These are phyloP conservation scores for Blastobasis lacticolella DNA, from an alignment of 2,888 invertebrate genomes.

Conservation along the genomic window DNA sequence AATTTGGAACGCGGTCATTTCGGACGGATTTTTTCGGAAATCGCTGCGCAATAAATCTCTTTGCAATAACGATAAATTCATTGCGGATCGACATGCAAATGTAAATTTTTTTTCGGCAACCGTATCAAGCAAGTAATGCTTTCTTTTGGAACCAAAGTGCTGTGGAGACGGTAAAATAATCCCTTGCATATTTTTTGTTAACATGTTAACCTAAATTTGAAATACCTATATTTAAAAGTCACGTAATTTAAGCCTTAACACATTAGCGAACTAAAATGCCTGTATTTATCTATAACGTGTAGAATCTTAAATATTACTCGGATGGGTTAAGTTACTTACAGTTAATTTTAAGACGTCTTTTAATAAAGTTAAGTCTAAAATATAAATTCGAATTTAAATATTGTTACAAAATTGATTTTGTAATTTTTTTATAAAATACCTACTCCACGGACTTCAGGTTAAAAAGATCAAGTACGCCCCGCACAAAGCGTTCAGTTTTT, in stretches of 20 bases:
- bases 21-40: conserved; percentile 61
- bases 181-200: too few species aligned
- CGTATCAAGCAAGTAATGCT: conserved; percentile 37
- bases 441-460: conserved; percentile 26
- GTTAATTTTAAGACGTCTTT: not conserved
- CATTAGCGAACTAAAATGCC: too few species aligned
- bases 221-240: too few species aligned
- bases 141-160: conserved; percentile 34
- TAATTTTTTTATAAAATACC: conserved; percentile 1
- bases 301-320: too few species aligned
- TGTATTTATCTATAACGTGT: not conserved
- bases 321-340: not conserved
- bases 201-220: too few species aligned
- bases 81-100: conserved; percentile 74
- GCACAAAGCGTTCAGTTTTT: conserved; percentile 52
- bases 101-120: conserved; percentile 59
- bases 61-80: conserved; percentile 73
- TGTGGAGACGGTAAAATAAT: conserved; percentile 24
- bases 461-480: conserved; percentile 61
- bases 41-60: conserved; percentile 63
- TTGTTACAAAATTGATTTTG: not conserved
- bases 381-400: not conserved
- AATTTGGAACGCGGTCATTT: conserved; percentile 63
- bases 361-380: not conserved
- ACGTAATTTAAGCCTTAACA: too few species aligned